Evolutionary conservation across 2,797 vertebrate genomes (phyloP).

Genomic region (Iguana delicatissima): DNA sequence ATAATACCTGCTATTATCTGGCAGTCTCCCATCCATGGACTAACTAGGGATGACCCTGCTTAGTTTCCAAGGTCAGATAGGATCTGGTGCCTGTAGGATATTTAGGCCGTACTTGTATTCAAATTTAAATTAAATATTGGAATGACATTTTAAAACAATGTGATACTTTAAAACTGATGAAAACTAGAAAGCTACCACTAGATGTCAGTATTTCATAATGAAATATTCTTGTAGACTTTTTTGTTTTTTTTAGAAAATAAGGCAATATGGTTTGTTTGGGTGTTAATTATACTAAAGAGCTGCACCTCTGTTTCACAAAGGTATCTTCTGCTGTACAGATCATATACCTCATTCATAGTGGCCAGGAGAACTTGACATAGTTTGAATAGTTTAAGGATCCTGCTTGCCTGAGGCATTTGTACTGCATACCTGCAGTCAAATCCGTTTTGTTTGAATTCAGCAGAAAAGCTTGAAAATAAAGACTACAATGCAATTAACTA

Average conservation of each 20-base stretch:
- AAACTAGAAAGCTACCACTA: constrained; percentile 63
- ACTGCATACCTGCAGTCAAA: background rate
- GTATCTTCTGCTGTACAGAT: constrained; percentile 20
- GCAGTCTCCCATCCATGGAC: too few relatives aligned
- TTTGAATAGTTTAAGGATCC: constrained; percentile 33
- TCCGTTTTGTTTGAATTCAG: constrained; percentile 10
- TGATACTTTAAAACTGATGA: background rate
- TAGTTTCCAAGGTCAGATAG: too few relatives aligned
- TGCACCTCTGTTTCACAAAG: constrained; percentile 20
- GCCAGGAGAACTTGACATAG: background rate
- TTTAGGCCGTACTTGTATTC: background rate
- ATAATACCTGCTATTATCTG: too few relatives aligned
- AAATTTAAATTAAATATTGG: background rate
- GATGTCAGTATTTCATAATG: constrained; percentile 75
- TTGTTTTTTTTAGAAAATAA: background rate
- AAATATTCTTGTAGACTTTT: background rate
- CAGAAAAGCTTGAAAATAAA: constrained; percentile 22
- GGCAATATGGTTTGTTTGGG: constrained; percentile 1
- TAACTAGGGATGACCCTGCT: too few relatives aligned
- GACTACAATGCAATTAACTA: background rate
- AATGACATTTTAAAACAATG: background rate
- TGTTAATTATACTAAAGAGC: constrained; percentile 8
- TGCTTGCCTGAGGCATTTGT: constrained; percentile 43
- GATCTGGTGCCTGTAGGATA: too few relatives aligned
- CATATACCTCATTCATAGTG: background rate